Base-by-base conservation (phyloP, 2,888 invertebrate species). In the Orchesellides sinensis region DNA sequence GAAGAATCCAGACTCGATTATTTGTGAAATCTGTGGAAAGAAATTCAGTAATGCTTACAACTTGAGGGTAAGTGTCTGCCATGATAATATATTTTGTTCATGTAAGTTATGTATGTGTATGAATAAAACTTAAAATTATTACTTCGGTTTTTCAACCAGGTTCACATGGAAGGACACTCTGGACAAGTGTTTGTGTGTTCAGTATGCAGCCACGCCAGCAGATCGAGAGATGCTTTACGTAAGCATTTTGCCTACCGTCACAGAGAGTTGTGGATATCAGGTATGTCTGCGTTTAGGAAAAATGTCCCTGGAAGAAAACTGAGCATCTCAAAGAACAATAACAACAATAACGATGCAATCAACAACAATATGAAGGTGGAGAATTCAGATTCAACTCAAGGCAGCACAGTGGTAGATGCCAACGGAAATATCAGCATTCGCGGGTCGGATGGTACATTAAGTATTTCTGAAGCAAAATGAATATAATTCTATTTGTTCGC, bases 21-120 rank as follows among this genome's bases (percentile, higher is more conserved):
- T 94, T 17, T 96, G 96, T 90, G 93, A 94, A 83, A 93, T 96
- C 69, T 96, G 96, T 90, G 94, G 95, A 89, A 96, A 96, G 90
- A 95, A 96, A 79, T 91, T 96, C 65, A 96, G 96, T 90, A 96
- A 96, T 91, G 96, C 96, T 90, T 96, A 96, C 91, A 96, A 96
- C 90, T 91, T 96, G 88, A 92, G 96, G 82, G 96, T 89, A 81
- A 80, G 86, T 25, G 35, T 49, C 8, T 49, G 4, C 4, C 5
- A 17, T 10, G 4, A 47, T 47, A 47, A 47, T n/a, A 4, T 47
- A n/a, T 17, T 10, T 47, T 10, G 47, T 10, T 6, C n/a, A 47
- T 4, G 4, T 10, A 47, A n/a, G 17, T 47, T 47, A 47, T 47
- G n/a, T n/a, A n/a, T n/a, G 65, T 52, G 21, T 52, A 52, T 29